These are phyloP conservation scores for Callocephalon fimbriatum DNA, from an alignment of 2,113 vertebrate species.

Conservation along the genomic window DNA sequence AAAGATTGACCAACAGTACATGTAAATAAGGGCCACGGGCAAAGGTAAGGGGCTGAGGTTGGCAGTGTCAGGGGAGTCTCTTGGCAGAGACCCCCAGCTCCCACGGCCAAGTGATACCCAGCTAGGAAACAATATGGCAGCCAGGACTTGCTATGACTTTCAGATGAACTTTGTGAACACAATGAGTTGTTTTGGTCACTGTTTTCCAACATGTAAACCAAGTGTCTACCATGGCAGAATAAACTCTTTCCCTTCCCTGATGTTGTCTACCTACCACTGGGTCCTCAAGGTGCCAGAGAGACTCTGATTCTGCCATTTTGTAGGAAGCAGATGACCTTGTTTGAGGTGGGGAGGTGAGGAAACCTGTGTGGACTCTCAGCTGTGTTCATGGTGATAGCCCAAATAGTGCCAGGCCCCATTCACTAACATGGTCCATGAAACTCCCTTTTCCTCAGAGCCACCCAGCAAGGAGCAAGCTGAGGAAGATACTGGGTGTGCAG, in stretches of 20 bases:
- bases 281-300: not conserved
- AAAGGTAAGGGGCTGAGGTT: not conserved
- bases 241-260: not conserved
- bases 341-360: not conserved
- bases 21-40: rapidly evolving
- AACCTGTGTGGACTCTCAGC: not conserved
- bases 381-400: not conserved
- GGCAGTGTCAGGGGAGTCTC: not conserved
- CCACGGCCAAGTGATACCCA: rapidly evolving
- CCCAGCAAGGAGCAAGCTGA: not conserved
- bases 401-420: not conserved
- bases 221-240: not conserved
- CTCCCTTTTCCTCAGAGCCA: not conserved
- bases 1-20: not conserved
- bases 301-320: not conserved
- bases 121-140: not conserved
- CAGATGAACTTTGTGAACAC: not conserved
- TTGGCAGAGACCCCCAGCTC: not conserved
- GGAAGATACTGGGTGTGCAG: not conserved
- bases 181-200: not conserved
- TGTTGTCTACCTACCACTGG: not conserved
- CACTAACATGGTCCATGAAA: not conserved
- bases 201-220: not conserved
- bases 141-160: not conserved
- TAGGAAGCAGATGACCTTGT: not conserved